These are phyloP conservation scores for Radopholus similis DNA, from an alignment of 1,140 invertebrate genomes.

Conservation along the genomic window DNA sequence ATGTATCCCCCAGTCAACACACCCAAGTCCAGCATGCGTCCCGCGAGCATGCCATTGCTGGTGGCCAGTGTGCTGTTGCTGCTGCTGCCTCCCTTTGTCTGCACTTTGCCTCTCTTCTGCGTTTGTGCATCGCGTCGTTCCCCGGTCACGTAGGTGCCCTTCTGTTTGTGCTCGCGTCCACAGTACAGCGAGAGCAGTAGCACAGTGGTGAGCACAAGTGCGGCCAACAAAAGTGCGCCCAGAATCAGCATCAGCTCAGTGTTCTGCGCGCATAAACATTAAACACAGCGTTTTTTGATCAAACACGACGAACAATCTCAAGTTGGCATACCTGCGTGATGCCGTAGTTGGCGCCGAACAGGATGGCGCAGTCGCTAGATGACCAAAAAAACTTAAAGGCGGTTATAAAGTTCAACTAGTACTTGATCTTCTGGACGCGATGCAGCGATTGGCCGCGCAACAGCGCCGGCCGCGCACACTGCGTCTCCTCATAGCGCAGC, in stretches of 20 bases:
- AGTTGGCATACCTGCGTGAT: slow-evolving; percentile 41
- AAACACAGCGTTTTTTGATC: background rate
- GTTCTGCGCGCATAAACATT: slow-evolving; percentile 12
- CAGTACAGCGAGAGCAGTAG: slow-evolving; percentile 43
- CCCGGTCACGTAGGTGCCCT: slow-evolving; percentile 46
- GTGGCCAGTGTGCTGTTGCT: background rate
- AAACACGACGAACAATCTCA: slow-evolving; percentile 4
- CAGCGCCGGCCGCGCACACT: slow-evolving; percentile 37
- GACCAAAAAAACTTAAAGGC: too few species aligned
- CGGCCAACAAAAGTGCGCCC: slow-evolving; percentile 37
- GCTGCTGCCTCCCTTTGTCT: background rate
- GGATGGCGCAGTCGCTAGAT: slow-evolving; percentile 54
- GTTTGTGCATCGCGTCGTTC: slow-evolving; percentile 12
- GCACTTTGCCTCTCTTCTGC: background rate
- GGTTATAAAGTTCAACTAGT: too few species aligned
- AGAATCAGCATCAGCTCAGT: slow-evolving; percentile 49
- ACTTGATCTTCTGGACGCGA: slow-evolving; percentile 50
- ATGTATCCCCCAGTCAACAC: too few species aligned
- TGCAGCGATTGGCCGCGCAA: slow-evolving; percentile 41
- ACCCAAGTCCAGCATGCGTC: background rate
- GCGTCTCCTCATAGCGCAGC: slow-evolving; percentile 43
- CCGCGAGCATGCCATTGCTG: background rate
- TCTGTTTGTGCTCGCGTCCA: slow-evolving; percentile 39
- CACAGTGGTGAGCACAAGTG: slow-evolving; percentile 37
- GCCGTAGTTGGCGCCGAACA: slow-evolving; percentile 56